Percentiles rank a stretch among this genome's conserved stretches.
Evolutionary conservation across 2,113 vertebrate genomes (phyloP).

Genomic region (Apus apus): DNA sequence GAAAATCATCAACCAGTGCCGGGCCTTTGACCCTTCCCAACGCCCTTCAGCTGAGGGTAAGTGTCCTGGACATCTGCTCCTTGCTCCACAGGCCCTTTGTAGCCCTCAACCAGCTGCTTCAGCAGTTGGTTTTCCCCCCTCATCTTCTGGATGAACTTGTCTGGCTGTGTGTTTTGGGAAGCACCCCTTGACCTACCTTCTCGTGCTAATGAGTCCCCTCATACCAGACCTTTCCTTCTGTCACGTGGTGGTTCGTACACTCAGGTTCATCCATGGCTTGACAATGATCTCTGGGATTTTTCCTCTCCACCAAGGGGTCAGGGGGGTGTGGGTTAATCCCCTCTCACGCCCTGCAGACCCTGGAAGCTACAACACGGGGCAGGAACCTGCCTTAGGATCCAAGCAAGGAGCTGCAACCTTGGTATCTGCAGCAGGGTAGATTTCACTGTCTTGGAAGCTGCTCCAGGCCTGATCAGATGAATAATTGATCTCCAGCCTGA

Average conservation of each 20-base stretch:
- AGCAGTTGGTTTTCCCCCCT: background rate
- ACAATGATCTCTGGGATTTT: background rate
- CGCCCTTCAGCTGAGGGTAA: constrained; percentile 83
- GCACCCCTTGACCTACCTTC: background rate
- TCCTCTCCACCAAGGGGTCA: background rate
- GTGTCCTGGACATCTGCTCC: background rate
- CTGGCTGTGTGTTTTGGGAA: background rate
- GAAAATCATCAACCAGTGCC: constrained; percentile 75
- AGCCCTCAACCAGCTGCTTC: background rate
- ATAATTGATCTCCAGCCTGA: background rate
- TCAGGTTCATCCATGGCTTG: background rate
- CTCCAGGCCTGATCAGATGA: background rate
- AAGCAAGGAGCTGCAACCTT: background rate
- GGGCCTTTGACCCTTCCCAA: constrained; percentile 67
- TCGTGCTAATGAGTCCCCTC: background rate
- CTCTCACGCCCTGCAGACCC: background rate
- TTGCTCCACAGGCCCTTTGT: background rate
- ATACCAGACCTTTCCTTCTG: background rate
- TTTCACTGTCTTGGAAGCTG: background rate
- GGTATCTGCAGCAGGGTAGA: background rate
- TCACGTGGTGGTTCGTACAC: background rate
- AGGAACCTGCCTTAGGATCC: background rate
- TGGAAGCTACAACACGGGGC: accelerated
- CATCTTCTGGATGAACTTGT: background rate
- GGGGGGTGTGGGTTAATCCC: background rate